Conservation (phyloP, 2,888 invertebrate genomes). For the Ectemnius cavifrons region DNA sequence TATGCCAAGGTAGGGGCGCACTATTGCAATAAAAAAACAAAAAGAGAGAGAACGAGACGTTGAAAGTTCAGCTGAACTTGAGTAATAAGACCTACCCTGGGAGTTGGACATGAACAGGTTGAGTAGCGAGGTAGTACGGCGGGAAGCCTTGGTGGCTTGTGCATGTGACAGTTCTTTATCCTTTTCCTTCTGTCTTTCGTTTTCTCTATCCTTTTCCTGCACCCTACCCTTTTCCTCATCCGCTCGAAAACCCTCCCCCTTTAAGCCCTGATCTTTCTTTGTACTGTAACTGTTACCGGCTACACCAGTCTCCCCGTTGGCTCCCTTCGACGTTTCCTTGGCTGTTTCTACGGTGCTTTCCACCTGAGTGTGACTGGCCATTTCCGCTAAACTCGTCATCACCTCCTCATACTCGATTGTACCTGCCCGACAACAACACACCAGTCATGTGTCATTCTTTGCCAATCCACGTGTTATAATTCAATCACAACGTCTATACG, state of each 20-base stretch:
- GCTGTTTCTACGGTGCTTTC: constrained; percentile 63
- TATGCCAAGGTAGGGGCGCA: constrained; percentile 48
- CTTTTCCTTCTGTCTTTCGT: constrained; percentile 68
- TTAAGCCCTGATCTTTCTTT: constrained; percentile 73
- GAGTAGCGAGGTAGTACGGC: constrained; percentile 95
- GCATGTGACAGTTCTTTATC: constrained; percentile 66
- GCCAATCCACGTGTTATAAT: too few species aligned
- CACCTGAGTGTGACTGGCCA: constrained; percentile 67
- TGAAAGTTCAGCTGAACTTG: constrained; percentile 44
- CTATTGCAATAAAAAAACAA: constrained; percentile 45
- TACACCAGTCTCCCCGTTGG: constrained; percentile 76
- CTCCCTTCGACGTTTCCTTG: constrained; percentile 72
- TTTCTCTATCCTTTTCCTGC: constrained; percentile 68
- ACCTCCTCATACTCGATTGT: constrained; percentile 75
- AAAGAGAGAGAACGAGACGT: constrained; percentile 32
- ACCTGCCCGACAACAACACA: constrained; percentile 64
- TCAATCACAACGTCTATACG: not conserved
- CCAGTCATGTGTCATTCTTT: too few species aligned
- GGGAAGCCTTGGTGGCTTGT: constrained; percentile 85
- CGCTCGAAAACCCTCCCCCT: constrained; percentile 73
- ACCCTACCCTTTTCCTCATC: constrained; percentile 69
- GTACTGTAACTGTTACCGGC: constrained; percentile 76
- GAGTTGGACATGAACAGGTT: constrained; percentile 97
- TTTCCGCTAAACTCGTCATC: constrained; percentile 72
- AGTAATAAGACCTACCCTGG: constrained; percentile 85